Evolutionary conservation across 2,888 invertebrate species (phyloP).

Genomic region (Euzetes globulus): DNA sequence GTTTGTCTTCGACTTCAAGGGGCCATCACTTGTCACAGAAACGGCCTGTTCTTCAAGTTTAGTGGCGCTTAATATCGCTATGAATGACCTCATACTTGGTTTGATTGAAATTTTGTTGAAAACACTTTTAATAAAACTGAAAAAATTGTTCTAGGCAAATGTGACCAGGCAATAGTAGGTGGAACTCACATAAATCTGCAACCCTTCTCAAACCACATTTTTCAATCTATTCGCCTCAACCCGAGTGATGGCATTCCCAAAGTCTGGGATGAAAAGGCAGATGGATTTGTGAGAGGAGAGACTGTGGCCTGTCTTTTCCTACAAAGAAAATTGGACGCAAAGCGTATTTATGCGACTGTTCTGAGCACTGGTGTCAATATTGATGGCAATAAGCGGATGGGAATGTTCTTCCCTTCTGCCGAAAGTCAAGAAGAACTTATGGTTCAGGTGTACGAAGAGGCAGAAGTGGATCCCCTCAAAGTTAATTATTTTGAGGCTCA

Average conservation of each 20-base stretch:
- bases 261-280: slow-evolving; percentile 83
- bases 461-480: slow-evolving; percentile 67
- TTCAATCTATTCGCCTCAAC: slow-evolving; percentile 80
- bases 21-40: slow-evolving; percentile 91
- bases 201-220: slow-evolving; percentile 61
- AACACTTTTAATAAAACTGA: no score
- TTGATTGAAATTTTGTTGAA: background rate
- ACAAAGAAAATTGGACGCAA: slow-evolving; percentile 64
- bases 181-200: slow-evolving; percentile 51
- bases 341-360: slow-evolving; percentile 74
- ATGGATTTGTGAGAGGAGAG: slow-evolving; percentile 80
- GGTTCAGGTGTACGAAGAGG: slow-evolving; percentile 72
- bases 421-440: slow-evolving; percentile 59
- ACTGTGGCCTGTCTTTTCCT: slow-evolving; percentile 62
- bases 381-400: slow-evolving; percentile 79
- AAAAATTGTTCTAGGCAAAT: slow-evolving; percentile 47
- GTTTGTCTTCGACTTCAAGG: slow-evolving; percentile 43
- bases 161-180: slow-evolving; percentile 77
- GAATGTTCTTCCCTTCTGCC: slow-evolving; percentile 53
- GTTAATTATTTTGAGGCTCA: slow-evolving; percentile 92
- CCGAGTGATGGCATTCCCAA: slow-evolving; percentile 83
- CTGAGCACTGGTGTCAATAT: slow-evolving; percentile 83
- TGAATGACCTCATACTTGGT: slow-evolving; percentile 59
- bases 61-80: slow-evolving; percentile 79
- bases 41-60: slow-evolving; percentile 95